These are phyloP conservation scores for Dendrocincla fuliginosa DNA, from an alignment of 2,797 vertebrate species.

Conservation along the genomic window DNA sequence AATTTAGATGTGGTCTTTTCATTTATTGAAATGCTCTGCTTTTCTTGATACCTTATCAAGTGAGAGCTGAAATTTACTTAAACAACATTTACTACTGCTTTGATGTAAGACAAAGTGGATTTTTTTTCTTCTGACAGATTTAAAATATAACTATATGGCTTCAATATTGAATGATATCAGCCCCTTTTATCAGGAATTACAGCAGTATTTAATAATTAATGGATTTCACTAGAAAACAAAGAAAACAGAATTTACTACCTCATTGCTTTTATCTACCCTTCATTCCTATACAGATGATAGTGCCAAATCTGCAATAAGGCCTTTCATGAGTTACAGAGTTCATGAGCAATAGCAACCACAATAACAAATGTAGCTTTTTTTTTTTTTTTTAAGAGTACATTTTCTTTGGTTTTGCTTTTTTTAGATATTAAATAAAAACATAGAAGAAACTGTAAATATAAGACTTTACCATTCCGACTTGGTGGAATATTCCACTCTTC, in stretches of 20 bases:
- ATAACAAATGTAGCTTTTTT: not conserved
- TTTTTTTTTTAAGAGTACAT: not conserved
- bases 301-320: not conserved
- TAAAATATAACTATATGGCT: not conserved
- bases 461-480: not conserved
- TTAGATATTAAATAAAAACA: not conserved
- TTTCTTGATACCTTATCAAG: not conserved
- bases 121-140: not conserved
- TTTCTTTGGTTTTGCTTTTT: not conserved
- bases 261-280: conserved; percentile 21
- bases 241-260: conserved; percentile 21
- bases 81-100: not conserved
- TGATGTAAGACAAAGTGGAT: not conserved
- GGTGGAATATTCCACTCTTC: not conserved
- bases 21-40: not conserved
- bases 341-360: not conserved
- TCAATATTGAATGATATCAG: conserved; percentile 14
- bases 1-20: not conserved
- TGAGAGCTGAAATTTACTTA: not conserved
- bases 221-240: conserved; percentile 1
- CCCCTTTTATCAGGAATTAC: conserved; percentile 19
- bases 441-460: not conserved
- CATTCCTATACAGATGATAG: not conserved
- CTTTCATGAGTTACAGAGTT: not conserved
- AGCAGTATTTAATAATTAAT: conserved; percentile 39